These are phyloP conservation scores for Timema podura DNA, from an alignment of 2,888 invertebrate species.

Conservation along the genomic window DNA sequence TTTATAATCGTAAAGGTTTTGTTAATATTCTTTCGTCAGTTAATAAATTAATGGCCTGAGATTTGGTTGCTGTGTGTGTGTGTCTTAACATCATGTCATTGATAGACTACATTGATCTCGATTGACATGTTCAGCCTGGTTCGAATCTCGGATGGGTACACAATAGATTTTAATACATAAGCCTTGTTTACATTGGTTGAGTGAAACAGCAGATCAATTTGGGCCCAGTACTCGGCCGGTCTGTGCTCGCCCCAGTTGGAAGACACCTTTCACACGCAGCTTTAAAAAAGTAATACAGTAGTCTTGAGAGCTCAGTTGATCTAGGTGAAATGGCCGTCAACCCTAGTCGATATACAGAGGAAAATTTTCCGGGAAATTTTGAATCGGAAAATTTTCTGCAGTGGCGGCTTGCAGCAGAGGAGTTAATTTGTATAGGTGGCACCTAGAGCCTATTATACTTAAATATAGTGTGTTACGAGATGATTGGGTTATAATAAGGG, in stretches of 20 bases:
- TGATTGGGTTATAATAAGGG: no score
- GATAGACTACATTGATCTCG: no score
- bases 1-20: no score
- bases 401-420: neutral
- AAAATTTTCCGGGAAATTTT: neutral
- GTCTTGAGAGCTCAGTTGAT: neutral
- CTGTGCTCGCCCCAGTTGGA: neutral
- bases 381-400: neutral
- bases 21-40: no score
- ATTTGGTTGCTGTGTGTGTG: no score
- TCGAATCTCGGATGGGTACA: no score
- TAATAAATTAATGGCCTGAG: no score
- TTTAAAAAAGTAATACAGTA: neutral
- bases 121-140: no score
- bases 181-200: conserved; percentile 10
- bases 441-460: no score
- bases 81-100: no score
- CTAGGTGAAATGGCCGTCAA: neutral
- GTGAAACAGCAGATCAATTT: neutral
- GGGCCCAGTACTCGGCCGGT: conserved; percentile 4
- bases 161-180: neutral
- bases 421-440: neutral
- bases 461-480: no score
- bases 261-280: neutral
- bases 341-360: neutral